These are phyloP conservation scores for Ochropacha duplaris DNA, from an alignment of 2,888 invertebrate genomes.

Conservation along the genomic window DNA sequence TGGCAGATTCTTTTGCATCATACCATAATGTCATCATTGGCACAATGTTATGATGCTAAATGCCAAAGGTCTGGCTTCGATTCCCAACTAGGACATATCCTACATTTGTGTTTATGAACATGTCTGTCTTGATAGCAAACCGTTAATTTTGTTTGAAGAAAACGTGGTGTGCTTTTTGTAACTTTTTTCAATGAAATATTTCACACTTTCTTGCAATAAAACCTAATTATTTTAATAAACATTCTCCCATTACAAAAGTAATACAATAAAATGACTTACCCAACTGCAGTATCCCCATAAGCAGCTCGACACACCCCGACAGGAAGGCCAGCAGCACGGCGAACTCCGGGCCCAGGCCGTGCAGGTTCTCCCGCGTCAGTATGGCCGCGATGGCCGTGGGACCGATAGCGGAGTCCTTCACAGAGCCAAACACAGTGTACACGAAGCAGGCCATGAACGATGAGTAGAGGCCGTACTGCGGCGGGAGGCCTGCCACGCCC, in stretches of 20 bases:
- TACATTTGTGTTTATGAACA: too few relatives aligned
- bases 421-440: conserved; percentile 93
- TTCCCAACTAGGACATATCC: too few relatives aligned
- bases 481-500: conserved; percentile 88
- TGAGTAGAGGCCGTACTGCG: conserved; percentile 94
- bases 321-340: conserved; percentile 88
- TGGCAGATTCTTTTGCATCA: too few relatives aligned
- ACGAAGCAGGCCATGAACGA: conserved; percentile 97
- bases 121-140: too few relatives aligned
- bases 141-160: too few relatives aligned
- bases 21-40: too few relatives aligned
- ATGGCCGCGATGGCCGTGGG: conserved; percentile 94
- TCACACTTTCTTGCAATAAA: too few relatives aligned
- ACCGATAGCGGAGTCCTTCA: conserved; percentile 87
- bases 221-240: too few relatives aligned
- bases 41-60: too few relatives aligned
- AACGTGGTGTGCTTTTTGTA: too few relatives aligned
- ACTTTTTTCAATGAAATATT: too few relatives aligned
- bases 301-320: conserved; percentile 86
- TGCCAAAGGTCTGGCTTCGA: too few relatives aligned
- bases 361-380: conserved; percentile 88
- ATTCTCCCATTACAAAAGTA: not conserved
- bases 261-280: conserved; percentile 69
- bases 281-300: conserved; percentile 89
- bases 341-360: conserved; percentile 87